phyloP scores from a whole-genome alignment of 2,797 vertebrate species.

The Todus mexicanus region DNA sequence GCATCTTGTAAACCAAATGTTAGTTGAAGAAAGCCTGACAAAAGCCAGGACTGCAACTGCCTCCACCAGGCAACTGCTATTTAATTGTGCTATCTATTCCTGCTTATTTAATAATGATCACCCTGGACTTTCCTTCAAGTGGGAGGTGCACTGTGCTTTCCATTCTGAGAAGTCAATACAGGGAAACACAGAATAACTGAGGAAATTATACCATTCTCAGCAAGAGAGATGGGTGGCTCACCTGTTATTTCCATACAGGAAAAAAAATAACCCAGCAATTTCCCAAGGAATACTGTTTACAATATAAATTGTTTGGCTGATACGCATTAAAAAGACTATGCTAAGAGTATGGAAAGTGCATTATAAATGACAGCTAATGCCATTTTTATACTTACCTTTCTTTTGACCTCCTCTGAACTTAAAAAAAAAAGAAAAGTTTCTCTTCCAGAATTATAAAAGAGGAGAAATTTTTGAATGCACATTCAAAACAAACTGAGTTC shows the following conservation, averaged over 20 bases:
- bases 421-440: background rate
- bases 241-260: background rate
- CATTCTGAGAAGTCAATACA: background rate
- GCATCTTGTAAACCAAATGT: background rate
- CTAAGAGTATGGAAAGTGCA: background rate
- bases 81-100: background rate
- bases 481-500: background rate
- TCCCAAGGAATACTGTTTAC: background rate
- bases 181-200: background rate
- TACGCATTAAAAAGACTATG: background rate
- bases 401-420: background rate
- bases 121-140: background rate
- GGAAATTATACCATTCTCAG: background rate
- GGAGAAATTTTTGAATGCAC: background rate
- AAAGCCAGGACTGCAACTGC: background rate
- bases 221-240: background rate
- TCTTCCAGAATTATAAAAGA: background rate
- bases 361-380: background rate
- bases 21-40: background rate
- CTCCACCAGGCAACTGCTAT: background rate
- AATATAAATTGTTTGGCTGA: background rate
- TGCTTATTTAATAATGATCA: background rate
- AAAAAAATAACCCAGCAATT: background rate
- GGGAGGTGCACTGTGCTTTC: background rate
- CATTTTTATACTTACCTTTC: background rate